Evolutionary conservation across 1,140 invertebrate genomes (phyloP).

Genomic region (Chironomus tepperi): DNA sequence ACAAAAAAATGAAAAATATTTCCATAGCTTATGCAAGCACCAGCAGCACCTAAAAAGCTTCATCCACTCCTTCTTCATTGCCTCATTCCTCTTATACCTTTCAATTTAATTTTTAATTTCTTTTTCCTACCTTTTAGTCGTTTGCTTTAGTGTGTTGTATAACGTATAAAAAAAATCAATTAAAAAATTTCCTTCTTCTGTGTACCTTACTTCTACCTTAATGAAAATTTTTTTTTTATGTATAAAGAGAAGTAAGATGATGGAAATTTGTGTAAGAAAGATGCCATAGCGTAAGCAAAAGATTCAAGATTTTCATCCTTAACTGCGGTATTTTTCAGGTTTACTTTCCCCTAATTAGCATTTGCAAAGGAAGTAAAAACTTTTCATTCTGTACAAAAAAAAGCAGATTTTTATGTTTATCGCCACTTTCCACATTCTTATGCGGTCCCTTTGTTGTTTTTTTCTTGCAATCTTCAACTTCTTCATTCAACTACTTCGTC

Average conservation of each 20-base stretch:
- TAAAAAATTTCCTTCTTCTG: neutral
- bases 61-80: neutral
- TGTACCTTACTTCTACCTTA: conserved; percentile 1
- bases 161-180: neutral
- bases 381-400: neutral
- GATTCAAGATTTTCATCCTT: neutral
- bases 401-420: conserved; percentile 16
- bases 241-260: neutral
- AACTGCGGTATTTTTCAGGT: conserved; percentile 10
- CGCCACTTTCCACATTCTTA: neutral
- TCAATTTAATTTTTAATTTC: neutral
- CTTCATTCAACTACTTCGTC: no score
- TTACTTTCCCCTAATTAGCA: conserved; percentile 19
- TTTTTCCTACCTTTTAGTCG: neutral
- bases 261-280: neutral
- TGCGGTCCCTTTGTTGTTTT: neutral
- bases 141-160: neutral
- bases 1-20: no score
- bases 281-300: conserved; percentile 16
- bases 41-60: no score
- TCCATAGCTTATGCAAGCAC: no score
- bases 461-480: neutral
- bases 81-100: neutral
- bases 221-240: neutral
- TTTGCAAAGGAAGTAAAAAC: neutral